Conservation (phyloP, 2,113 vertebrate genomes). For the Hystrix brachyura region DNA sequence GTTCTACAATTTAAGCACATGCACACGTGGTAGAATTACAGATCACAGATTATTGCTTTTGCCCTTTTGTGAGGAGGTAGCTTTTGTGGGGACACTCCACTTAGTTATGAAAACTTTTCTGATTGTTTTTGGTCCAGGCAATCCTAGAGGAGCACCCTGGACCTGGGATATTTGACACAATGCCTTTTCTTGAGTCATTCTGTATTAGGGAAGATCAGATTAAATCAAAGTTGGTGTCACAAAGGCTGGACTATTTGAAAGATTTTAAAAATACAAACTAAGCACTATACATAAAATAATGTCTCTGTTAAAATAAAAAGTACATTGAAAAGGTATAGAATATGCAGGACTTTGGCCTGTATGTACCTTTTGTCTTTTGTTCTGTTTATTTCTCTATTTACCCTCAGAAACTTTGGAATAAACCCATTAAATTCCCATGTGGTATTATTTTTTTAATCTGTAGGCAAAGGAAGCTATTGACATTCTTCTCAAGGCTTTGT, state of each 20-base stretch:
- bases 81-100: neutral
- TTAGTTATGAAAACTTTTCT: neutral
- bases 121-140: neutral
- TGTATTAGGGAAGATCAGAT: neutral
- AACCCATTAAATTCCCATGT: neutral
- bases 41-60: neutral
- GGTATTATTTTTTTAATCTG: slow-evolving; percentile 67
- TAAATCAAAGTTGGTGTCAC: neutral
- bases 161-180: neutral
- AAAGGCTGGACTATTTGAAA: neutral
- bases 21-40: neutral
- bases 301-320: neutral
- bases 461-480: slow-evolving; percentile 46
- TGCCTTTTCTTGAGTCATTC: neutral
- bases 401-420: slow-evolving; percentile 57
- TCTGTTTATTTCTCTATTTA: slow-evolving; percentile 37
- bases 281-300: neutral
- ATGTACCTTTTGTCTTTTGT: neutral
- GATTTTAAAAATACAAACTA: neutral
- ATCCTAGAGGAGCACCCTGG: neutral
- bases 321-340: neutral
- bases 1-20: neutral
- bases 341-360: neutral
- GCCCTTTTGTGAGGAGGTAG: neutral
- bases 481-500: slow-evolving; percentile 77